Base-by-base conservation (phyloP, 53 echinoderm and acorn worm genomes). In the Pentamera pediparva region DNA sequence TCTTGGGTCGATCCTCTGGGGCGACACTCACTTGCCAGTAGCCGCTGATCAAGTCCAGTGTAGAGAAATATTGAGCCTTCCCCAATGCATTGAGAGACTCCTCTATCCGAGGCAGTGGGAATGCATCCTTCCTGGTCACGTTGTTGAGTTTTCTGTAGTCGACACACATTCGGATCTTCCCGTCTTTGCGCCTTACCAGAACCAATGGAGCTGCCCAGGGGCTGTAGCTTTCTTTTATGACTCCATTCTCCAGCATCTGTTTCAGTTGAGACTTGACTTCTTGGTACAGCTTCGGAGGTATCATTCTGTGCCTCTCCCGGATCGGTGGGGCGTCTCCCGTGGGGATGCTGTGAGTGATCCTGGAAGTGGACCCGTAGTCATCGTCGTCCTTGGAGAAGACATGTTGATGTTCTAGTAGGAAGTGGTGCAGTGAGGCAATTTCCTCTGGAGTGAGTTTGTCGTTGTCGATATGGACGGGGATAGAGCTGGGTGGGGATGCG, bases 21-120 rank as follows among this genome's bases (percentile, higher is more conserved):
- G 62, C 80, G 6, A 86, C 69, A 31, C 65, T 49, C 2, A 78
- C 78, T 56, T 83, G 87, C 83, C 82, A 87, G 59, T 87, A 87
- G 3, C 79, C 85, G 22, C 62, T 38, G 17, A 37, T 20, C 37
- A 62, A 36, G 37, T 62, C 62, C 24, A 35, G 37, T 17, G 37
- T 62, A 4, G 62, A 35, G 22, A 62, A 62, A 3, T 12, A 36
- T 35, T 18, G 15, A 35, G 62, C 62, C 17, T 62, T 35, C 1
- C 62, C 62, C 8, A 62, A 38, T 10, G 37, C 35, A 35, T 37
- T 35, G 5, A 37, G 37, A 20, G 62, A 62, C 38, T 78, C 78
- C 30, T 65, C 65, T 15, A 76, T 76, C 13, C 76, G n/a, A 15
- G 76, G 76, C 5, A 76, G 59, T 28, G 76, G 61, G 41, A 49